Evolutionary conservation across 2,113 vertebrate genomes (phyloP), one percentile per base, ranked within the genome.

Genomic region (Theristicus caerulescens): DNA sequence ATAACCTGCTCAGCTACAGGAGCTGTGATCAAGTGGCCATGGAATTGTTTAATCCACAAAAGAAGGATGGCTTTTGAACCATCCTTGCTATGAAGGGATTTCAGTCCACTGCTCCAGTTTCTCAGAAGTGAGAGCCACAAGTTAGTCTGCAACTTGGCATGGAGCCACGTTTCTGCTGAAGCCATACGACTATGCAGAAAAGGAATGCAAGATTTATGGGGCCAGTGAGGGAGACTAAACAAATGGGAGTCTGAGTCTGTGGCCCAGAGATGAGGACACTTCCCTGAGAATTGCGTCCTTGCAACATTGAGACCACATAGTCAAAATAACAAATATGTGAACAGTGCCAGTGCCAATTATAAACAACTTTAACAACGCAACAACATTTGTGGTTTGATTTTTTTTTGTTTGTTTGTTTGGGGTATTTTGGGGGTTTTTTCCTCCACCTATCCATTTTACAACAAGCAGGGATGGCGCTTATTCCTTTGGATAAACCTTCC

Each of bases 161-260:
- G 21, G 36, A 72, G 96, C 93, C 96, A 90, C 9, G 0, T 32
- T 94, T 80, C 90, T 88, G 87, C 78, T 95, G 84, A 85, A 95
- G 66, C 84, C 36, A 49, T 95, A 91, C 13, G 0, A 55, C 52
- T 80, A 6, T 44, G 62, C 49, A 70, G 90, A 82, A 82, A 88
- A 93, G 96, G 94, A 97, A 96, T 96, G 93, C 16, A 82, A 91
- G 96, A 94, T 93, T 97, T 94, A 97, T 96, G 90, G 85, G 94
- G 96, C 96, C 90, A 95, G 74, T 0, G 0, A 94, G 92, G 92
- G 93, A 95, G 74, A 94, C 62, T 64, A 80, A 96, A 74, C 87
- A 90, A 96, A 95, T 16, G 77, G 66, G 46, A 93, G 78, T 77
- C 84, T 90, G 49, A 79, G 70, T 36, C 87, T 93, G 58, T 38